Conservation (phyloP, 2,888 invertebrate species). For the Himalopsyche tibetana region DNA sequence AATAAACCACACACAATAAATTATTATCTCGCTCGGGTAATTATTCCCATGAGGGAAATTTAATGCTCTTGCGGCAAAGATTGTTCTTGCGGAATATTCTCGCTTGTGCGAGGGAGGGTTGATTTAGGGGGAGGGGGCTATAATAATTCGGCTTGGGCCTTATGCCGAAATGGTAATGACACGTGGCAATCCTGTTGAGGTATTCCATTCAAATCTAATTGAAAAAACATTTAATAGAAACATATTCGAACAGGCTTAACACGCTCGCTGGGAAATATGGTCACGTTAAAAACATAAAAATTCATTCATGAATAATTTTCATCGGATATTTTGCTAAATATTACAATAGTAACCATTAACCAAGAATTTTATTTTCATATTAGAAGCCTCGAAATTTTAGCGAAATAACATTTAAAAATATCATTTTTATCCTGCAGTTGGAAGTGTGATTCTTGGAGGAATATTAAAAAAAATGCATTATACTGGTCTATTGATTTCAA, state of each 20-base stretch:
- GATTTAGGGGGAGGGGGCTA: not conserved
- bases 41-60: not conserved
- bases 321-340: too few species aligned
- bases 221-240: conserved; percentile 57
- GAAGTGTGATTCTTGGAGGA: too few species aligned
- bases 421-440: too few species aligned
- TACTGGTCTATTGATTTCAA: too few species aligned
- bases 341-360: too few species aligned
- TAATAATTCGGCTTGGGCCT: conserved; percentile 22
- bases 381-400: too few species aligned
- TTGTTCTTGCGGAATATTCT: conserved; percentile 11
- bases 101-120: not conserved
- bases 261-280: not conserved
- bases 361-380: too few species aligned
- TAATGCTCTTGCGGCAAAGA: conserved; percentile 12
- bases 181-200: conserved; percentile 36
- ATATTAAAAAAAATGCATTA: too few species aligned
- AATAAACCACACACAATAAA: conserved; percentile 4
- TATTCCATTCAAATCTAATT: conserved; percentile 53
- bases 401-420: too few species aligned
- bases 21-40: not conserved
- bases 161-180: conserved; percentile 38
- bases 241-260: conserved; percentile 54
- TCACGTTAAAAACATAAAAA: too few species aligned
- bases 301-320: too few species aligned